phyloP scores from a whole-genome alignment of 2,113 vertebrate genomes.

The Petrocephalus zakoni region DNA sequence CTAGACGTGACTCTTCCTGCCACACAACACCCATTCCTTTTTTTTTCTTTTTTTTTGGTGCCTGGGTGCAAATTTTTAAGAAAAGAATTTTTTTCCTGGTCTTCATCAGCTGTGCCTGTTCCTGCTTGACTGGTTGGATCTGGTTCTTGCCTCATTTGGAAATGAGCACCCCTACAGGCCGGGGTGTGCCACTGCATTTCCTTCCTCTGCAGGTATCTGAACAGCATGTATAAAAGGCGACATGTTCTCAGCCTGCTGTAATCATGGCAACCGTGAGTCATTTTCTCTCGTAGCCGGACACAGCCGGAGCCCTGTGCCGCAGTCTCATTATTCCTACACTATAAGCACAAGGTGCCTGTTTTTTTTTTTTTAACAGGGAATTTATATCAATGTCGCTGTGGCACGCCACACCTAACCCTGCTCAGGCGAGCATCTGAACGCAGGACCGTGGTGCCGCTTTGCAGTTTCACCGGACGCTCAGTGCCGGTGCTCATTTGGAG shows the following conservation, averaged over 20 bases:
- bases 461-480: neutral
- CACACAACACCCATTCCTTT: neutral
- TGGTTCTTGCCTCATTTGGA: neutral
- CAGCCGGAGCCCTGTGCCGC: neutral
- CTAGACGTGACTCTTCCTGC: neutral
- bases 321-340: neutral
- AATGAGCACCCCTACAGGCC: neutral
- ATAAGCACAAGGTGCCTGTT: neutral
- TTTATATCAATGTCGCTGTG: neutral
- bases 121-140: neutral
- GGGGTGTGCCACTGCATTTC: neutral
- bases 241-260: neutral
- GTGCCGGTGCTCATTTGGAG: too few relatives aligned
- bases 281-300: neutral
- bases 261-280: neutral
- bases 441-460: neutral
- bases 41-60: neutral
- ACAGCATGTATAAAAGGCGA: neutral
- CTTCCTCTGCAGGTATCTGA: neutral
- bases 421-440: neutral
- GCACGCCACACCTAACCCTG: neutral
- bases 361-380: neutral
- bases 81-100: neutral
- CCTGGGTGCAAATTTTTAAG: neutral
- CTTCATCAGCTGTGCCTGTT: neutral